Evolutionary conservation across 1,140 invertebrate species (phyloP), one percentile per base, ranked within the genome.

Genomic region (Bombus difficillimus): DNA sequence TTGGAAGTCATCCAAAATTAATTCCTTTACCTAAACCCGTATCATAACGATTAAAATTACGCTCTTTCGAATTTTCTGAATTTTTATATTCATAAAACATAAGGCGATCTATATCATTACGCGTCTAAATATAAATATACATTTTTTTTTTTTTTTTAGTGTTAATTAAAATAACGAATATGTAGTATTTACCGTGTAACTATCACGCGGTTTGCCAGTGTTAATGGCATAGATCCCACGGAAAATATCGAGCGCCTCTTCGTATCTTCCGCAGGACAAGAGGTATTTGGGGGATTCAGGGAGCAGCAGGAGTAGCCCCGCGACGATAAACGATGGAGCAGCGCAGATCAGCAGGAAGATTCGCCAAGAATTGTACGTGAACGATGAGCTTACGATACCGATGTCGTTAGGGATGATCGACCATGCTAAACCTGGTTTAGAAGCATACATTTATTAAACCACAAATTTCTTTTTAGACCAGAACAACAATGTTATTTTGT

Each of bases 241-340:
- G 93, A 98, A 98, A 41, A 98, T 97, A 90, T 97, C 96, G 53
- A 98, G 94, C 1, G 98, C 97, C 83, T 98, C 97, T 57, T 98
- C 97, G 82, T 97, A 96, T 91, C 96, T 96, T 91, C 98, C 97
- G 85, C 96, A 96, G 4, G 97, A 96, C 74, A 99, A 95, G 71
- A 98, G 95, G 94, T 98, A 99, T 94, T 98, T 98, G 2, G 98
- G 98, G 89, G 98, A 98, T 95, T 99, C 98, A n/a, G 98, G 98
- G 91, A 99, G 96, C 86, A 98, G 96, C 92, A 98, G 96, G 53
- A 99, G 96, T 72, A 98, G 94, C 75, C 97, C 96, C 68, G 97
- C 98, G 64, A 98, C 98, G 68, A 98, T 93, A 90, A 99, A 97
- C 68, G 98, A 98, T 57, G 98, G 98, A 85, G 98, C 91, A 90